A percentile compares a stretch with the other conserved stretches of the same genome.
These are phyloP conservation scores for Varecia variegata DNA, from an alignment of 2,797 vertebrate species.

Conservation along the genomic window DNA sequence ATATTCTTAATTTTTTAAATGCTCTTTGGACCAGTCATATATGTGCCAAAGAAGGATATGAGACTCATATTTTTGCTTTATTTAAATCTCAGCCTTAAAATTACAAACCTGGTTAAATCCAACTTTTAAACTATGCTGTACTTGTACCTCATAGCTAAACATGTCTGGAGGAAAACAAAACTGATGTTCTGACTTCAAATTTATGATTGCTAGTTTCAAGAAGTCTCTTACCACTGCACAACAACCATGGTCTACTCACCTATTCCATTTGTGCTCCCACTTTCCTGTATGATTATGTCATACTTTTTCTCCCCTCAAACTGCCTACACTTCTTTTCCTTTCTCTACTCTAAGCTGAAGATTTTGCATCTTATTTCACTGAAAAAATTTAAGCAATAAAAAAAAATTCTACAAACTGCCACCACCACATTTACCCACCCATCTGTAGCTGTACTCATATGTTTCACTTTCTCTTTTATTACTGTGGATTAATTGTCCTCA, in stretches of 20 bases:
- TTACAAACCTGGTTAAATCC: neutral
- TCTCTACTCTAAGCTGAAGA: neutral
- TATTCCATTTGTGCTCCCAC: neutral
- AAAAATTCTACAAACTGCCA: neutral
- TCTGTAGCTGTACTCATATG: neutral
- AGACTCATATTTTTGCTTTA: neutral
- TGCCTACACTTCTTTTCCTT: neutral
- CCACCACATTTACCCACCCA: neutral
- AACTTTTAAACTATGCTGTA: neutral
- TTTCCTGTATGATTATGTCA: neutral
- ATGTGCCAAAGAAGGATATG: neutral
- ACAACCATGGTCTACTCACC: neutral
- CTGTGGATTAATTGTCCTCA: neutral
- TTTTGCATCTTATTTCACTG: neutral
- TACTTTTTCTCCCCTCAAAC: neutral
- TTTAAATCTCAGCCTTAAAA: neutral
- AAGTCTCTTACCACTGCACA: neutral
- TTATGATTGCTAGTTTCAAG: neutral
- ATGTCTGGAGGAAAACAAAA: neutral
- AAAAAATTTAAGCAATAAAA: slow-evolving; percentile 4
- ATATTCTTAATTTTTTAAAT: neutral
- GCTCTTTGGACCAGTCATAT: too few relatives aligned
- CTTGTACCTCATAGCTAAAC: neutral
- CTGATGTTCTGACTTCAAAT: neutral
- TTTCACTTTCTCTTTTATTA: neutral